Base-by-base conservation (phyloP, 1,140 invertebrate species). In the Sweltsa coloradensis region DNA sequence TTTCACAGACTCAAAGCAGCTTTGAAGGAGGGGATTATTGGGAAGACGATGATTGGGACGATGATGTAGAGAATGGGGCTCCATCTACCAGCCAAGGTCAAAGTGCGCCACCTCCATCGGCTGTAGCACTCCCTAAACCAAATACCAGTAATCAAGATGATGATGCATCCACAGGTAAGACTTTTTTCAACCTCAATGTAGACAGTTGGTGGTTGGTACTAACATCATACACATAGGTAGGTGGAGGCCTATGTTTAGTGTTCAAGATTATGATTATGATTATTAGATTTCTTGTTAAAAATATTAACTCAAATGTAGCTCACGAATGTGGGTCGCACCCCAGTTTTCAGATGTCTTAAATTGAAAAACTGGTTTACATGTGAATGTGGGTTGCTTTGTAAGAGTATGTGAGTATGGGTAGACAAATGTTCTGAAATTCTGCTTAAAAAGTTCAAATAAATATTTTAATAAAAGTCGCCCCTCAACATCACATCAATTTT, bases 41-140 rank as follows among this genome's bases (percentile, higher is more conserved):
- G 78, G 86, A 89, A n/a, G n/a, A n/a, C 49, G 87, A 91, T 60
- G 87, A 89, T 46, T 90, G 86, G 85, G 85, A 89, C 52, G 86
- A 90, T 61, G 87, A 92, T 63, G 87, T 85, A 58, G 86, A 89
- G 60, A 73, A 81, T 26, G 61, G 61, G n/a, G 62, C 60, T 34
- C 60, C 59, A 3, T 43, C 36, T 25, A 27, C 37, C 13, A 5
- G 3, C 3, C 31, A 37, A 19, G 5, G 22, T 21, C 45, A 50
- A 23, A 37, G 26, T 21, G n/a, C 21, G 18, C 16, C 21, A 5
- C 31, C 34, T 34, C 9, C 41, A 21, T 18, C 49, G 81, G 67
- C 36, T 47, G 21, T 25, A 26, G 31, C 18, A 11, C 7, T 51
- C 21, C 31, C 45, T 13, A 51, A 51, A 49, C 44, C 43, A 16